Evolutionary conservation across 2,113 vertebrate genomes (phyloP).

Genomic region (Tamias sibiricus): DNA sequence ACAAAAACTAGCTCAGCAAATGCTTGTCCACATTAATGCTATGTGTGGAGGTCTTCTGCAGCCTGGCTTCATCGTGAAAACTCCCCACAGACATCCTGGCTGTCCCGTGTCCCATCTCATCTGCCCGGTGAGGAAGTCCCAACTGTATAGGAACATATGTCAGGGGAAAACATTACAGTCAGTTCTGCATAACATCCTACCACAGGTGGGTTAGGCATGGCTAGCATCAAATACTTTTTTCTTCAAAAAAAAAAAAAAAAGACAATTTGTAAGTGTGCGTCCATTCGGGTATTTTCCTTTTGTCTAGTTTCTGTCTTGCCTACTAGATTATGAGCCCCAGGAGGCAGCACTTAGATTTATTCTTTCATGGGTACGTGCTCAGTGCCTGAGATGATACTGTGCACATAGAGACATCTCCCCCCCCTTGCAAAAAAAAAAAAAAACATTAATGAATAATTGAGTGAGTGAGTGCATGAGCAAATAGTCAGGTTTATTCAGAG

Average conservation of each 20-base stretch:
- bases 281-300: background rate
- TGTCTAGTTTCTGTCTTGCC: background rate
- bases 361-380: background rate
- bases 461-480: background rate
- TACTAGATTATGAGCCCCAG: background rate
- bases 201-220: background rate
- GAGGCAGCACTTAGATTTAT: background rate
- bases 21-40: background rate
- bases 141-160: background rate
- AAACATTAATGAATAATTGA: background rate
- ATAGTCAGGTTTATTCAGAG: background rate
- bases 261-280: background rate
- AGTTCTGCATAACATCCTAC: background rate
- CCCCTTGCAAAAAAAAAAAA: too few species aligned
- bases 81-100: background rate
- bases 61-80: background rate
- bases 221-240: background rate
- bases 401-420: background rate
- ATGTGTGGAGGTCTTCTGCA: background rate
- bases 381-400: background rate
- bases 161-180: background rate
- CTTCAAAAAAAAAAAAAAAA: background rate
- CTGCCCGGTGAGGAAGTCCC: background rate
- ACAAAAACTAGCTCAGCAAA: constrained; percentile 4
- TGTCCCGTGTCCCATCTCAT: background rate